Evolutionary conservation across 2,113 vertebrate species (phyloP).

Genomic region (Crocuta crocuta): DNA sequence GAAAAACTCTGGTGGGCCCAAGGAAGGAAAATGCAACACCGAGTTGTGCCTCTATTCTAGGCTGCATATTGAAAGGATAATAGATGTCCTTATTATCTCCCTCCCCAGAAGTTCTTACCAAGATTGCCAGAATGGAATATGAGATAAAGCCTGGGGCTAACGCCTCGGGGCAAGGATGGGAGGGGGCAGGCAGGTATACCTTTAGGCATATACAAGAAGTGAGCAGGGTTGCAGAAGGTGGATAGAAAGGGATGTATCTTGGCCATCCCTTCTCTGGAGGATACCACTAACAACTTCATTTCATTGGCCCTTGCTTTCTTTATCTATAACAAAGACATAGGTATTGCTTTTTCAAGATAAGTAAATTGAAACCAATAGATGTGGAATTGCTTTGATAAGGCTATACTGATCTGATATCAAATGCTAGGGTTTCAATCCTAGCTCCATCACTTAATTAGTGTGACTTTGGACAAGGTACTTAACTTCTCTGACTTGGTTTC

Average conservation of each 20-base stretch:
- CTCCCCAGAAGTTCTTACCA: background rate
- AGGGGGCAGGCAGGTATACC: background rate
- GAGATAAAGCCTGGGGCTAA: background rate
- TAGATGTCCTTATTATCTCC: background rate
- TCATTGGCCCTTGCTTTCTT: background rate
- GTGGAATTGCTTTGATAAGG: background rate
- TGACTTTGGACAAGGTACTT: background rate
- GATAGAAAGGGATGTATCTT: background rate
- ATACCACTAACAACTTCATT: background rate
- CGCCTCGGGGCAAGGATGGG: background rate
- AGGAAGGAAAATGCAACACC: background rate
- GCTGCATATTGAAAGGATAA: background rate
- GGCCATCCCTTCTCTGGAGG: background rate
- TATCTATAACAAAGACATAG: background rate
- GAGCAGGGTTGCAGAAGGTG: background rate
- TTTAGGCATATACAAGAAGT: background rate
- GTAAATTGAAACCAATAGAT: background rate
- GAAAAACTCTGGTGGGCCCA: background rate
- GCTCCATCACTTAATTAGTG: background rate
- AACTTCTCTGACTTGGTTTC: background rate
- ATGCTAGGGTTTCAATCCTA: background rate
- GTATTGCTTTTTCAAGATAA: background rate
- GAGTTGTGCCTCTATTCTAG: background rate
- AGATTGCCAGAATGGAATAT: rapidly evolving
- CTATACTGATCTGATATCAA: background rate